phyloP scores from a whole-genome alignment of 2,113 vertebrate genomes.

The Desmodus rotundus region DNA sequence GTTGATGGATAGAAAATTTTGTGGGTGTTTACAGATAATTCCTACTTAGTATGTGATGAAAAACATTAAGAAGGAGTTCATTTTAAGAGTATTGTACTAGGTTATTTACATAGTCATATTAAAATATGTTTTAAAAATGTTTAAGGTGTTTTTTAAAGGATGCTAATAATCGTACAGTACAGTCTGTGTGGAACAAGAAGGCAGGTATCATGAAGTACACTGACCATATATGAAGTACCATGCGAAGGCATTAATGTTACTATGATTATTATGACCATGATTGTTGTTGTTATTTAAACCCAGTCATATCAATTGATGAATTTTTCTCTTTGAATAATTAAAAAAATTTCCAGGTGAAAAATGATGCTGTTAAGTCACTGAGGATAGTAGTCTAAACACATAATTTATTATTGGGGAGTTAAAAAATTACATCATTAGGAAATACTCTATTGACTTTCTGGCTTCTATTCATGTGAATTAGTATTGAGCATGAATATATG shows the following conservation, averaged over 20 bases:
- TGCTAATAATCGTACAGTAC: background rate
- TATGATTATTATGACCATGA: background rate
- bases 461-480: background rate
- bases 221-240: background rate
- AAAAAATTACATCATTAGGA: background rate
- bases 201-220: background rate
- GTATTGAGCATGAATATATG: background rate
- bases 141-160: background rate
- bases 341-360: background rate
- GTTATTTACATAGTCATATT: background rate
- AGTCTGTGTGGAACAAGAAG: background rate
- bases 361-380: background rate
- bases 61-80: background rate
- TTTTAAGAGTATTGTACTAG: background rate
- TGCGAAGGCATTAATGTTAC: background rate
- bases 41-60: background rate
- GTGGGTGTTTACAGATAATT: background rate
- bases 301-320: background rate
- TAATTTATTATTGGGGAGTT: background rate
- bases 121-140: background rate
- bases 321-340: background rate
- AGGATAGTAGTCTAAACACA: background rate
- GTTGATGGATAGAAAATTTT: background rate
- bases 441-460: background rate
- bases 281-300: background rate